Evolutionary conservation across 1,140 invertebrate genomes (phyloP), one percentile per base, ranked within the genome.

Genomic region (Cotesia chilonis): DNA sequence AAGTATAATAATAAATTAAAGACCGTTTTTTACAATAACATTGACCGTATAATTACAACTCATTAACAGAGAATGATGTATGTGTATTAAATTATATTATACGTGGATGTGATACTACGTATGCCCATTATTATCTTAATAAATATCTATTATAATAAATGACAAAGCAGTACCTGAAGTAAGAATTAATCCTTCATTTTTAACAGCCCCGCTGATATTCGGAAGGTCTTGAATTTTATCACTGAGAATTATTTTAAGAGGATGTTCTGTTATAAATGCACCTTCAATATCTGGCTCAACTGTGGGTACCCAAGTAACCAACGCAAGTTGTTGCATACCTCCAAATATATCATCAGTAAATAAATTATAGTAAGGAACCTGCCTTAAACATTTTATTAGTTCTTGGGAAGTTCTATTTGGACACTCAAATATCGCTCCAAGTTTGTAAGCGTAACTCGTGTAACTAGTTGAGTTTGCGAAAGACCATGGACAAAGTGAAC

Each of bases 401-500:
- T 51, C 5, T 10, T 59, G 12, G 1, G 76, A 72, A 47, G 72
- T 52, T 36, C 61, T 65, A 3, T 70, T 75, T 3, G 72, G 63
- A 51, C 76, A 77, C 54, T 67, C 37, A n/a, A 74, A 47, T 10
- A 52, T 51, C 5, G 72, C 12, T 3, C 69, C 76, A 10, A 77
- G 69, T 36, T 37, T 38, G 14, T 17, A 57, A 20, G 76, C 69
- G 28, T 70, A 36, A 9, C 66, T 64, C 35, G 60, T 70, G 66
- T 71, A 69, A 2, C 7, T 38, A 1, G 59, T 52, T 6, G 67
- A 71, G 7, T 68, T 59, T 37, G 14, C 9, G 63, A 68, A 73
- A 7, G 89, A 90, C 91, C 89, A 92, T 35, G 86, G 85, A 64
- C 85, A 87, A 6, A 92, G 77, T 10, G 89, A 90, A n/a, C 90